Evolutionary conservation across 2,113 vertebrate species (phyloP).

Genomic region (Lucifuga dentata): DNA sequence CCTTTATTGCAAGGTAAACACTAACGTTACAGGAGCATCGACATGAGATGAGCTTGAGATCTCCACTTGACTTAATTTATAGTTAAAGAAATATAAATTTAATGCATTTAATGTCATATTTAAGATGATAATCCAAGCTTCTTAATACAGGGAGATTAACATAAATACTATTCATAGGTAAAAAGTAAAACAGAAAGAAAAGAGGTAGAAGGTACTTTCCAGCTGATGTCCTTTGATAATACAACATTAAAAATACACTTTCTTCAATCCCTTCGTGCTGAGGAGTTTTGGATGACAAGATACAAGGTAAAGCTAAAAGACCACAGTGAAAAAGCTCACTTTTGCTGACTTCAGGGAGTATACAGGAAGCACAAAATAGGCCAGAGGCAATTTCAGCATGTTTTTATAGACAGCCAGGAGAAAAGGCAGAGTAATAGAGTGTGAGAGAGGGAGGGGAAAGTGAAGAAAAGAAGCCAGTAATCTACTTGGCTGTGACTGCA

Average conservation of each 20-base stretch:
- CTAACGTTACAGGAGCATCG: neutral
- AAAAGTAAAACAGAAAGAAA: neutral
- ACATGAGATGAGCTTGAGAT: neutral
- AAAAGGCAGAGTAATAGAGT: neutral
- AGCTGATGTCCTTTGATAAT: slow-evolving; percentile 12
- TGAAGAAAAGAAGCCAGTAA: neutral
- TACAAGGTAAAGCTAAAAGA: slow-evolving; percentile 17
- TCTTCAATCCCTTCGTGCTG: neutral
- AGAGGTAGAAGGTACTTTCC: neutral
- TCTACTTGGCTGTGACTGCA: neutral
- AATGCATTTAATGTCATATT: too few species aligned
- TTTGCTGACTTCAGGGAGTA: slow-evolving; percentile 38
- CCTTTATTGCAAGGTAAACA: neutral
- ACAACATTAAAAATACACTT: neutral
- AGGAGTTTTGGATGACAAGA: slow-evolving; percentile 26
- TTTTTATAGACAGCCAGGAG: slow-evolving; percentile 27
- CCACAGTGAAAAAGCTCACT: slow-evolving; percentile 6
- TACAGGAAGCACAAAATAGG: slow-evolving; percentile 45
- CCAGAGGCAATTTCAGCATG: slow-evolving; percentile 31
- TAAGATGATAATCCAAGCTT: too few species aligned
- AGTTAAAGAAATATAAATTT: too few species aligned
- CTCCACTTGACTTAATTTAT: too few species aligned
- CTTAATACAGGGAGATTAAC: neutral
- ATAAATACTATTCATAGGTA: neutral
- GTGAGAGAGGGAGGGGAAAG: neutral